Evolutionary conservation across 2,888 invertebrate species (phyloP), one percentile per base, ranked within the genome.

Genomic region (Eumerus sabulonum): DNA sequence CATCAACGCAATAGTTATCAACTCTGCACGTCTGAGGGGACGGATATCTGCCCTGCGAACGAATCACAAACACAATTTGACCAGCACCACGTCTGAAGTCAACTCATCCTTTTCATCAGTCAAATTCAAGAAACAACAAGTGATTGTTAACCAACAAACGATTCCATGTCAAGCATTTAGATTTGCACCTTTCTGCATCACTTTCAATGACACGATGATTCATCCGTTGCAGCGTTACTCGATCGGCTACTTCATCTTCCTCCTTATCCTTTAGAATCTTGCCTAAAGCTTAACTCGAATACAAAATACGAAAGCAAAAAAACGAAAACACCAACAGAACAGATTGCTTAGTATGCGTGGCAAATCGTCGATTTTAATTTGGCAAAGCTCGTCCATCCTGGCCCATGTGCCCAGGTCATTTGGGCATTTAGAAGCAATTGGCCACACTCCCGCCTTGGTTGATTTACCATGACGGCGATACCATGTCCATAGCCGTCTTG

Each of bases 311-410:
- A n/a, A n/a, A 17, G 35, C n/a, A n/a, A n/a, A n/a, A n/a, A n/a
- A n/a, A n/a, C n/a, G n/a, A n/a, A n/a, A n/a, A n/a, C n/a, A n/a
- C n/a, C n/a, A n/a, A n/a, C n/a, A n/a, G 7, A 27, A 27, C 38
- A 47, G 36, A 42, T 54, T 66, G 38, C 54, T 66, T 66, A 66
- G 14, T 66, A 66, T 66, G 56, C 50, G 56, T 11, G 50, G 47
- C 54, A 48, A 62, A 56, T 48, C 53, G 47, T 14, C 57, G 44
- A 59, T 51, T 68, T 68, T 51, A 68, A 68, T 68, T 68, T 59
- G 59, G 59, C 57, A 51, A 51, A 67, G 36, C 42, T 27, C 35
- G 59, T 27, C 27, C 27, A 7, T n/a, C n/a, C 57, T 48, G 18
- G 12, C 19, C n/a, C 35, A 13, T 48, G 27, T 42, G 50, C 16